Percentiles rank a stretch among this genome's conserved stretches.
Evolutionary conservation across 2,797 vertebrate species (phyloP).

Genomic region (Fratercula arctica): DNA sequence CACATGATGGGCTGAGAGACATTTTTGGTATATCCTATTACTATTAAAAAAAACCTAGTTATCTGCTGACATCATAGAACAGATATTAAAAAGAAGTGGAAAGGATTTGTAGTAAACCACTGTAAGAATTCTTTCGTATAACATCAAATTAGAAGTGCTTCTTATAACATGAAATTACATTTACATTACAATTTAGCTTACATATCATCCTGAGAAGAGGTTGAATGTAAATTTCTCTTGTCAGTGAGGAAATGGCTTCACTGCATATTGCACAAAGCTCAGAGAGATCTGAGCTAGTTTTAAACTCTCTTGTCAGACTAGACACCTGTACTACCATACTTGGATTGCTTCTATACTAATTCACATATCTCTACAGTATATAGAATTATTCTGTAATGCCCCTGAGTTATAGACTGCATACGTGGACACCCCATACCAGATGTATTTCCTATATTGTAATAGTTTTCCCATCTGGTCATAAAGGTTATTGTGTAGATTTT

Average conservation of each 20-base stretch:
- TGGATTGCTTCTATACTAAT: not conserved
- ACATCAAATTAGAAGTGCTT: not conserved
- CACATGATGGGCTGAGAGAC: not conserved
- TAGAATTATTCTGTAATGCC: not conserved
- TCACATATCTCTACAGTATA: not conserved
- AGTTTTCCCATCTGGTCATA: not conserved
- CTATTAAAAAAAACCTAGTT: not conserved
- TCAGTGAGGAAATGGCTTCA: not conserved
- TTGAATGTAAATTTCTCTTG: not conserved
- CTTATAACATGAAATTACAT: not conserved
- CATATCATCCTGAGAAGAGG: not conserved
- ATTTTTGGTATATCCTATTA: slow-evolving; percentile 9
- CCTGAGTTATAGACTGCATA: not conserved
- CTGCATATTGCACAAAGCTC: not conserved
- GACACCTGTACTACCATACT: not conserved
- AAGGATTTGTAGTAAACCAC: not conserved
- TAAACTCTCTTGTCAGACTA: not conserved
- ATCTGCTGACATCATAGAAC: not conserved
- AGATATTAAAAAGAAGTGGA: not conserved
- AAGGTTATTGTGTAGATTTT: not conserved
- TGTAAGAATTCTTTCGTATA: not conserved
- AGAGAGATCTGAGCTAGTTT: not conserved
- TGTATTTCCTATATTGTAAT: not conserved
- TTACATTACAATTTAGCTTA: not conserved
- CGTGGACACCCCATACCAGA: not conserved